Conservation (phyloP, 2,888 invertebrate species). For the Amblyjoppa proteus region DNA sequence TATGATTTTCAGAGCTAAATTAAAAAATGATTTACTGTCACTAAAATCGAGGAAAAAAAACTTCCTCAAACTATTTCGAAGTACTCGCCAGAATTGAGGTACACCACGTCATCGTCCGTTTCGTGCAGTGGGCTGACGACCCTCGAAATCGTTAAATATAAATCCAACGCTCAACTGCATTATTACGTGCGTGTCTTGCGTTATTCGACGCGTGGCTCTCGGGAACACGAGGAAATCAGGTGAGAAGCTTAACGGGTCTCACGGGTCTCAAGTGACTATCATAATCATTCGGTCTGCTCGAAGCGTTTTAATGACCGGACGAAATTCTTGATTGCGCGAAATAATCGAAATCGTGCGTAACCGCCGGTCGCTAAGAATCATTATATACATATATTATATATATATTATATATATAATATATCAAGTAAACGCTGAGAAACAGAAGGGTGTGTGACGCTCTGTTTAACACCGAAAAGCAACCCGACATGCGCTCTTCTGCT, state of each 20-base stretch:
- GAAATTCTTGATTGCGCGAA: conserved; percentile 63
- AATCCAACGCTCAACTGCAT: neutral
- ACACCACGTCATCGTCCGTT: neutral
- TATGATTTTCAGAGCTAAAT: no score
- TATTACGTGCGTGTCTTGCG: conserved; percentile 43
- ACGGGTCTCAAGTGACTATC: conserved; percentile 59
- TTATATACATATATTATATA: neutral
- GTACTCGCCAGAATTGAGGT: neutral
- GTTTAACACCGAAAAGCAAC: no score
- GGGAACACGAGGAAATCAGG: conserved; percentile 40
- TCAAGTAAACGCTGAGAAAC: no score
- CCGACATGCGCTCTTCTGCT: no score
- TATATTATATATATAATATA: no score
- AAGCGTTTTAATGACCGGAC: conserved; percentile 70
- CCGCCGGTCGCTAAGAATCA: conserved; percentile 21
- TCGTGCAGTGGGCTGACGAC: neutral
- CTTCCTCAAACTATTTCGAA: neutral
- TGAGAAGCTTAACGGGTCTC: conserved; percentile 50
- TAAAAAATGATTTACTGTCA: no score
- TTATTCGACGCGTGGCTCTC: conserved; percentile 30
- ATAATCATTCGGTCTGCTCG: conserved; percentile 10
- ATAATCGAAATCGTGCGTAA: neutral
- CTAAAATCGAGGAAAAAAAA: no score
- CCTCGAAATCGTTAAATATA: neutral
- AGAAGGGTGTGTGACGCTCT: neutral